phyloP scores from a whole-genome alignment of 2,888 invertebrate genomes.

The Entomobrya multifasciata region DNA sequence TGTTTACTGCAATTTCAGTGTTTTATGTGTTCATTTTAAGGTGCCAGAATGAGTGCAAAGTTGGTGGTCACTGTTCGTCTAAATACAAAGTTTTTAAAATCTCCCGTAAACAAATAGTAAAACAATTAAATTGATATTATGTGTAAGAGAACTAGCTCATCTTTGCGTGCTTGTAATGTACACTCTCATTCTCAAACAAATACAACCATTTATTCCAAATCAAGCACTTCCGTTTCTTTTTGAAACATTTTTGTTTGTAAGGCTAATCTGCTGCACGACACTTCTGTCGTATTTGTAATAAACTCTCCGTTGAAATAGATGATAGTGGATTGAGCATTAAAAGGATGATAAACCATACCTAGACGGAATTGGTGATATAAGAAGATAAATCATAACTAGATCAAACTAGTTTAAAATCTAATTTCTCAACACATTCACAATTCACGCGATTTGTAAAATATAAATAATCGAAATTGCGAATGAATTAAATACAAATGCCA shows the following conservation, averaged over 20 bases:
- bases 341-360: no score
- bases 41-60: no score
- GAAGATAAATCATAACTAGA: not conserved
- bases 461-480: no score
- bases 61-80: no score
- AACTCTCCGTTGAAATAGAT: no score
- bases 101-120: not conserved
- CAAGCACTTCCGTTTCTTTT: slow-evolving; percentile 22
- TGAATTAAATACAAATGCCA: no score
- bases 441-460: not conserved
- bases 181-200: slow-evolving; percentile 14
- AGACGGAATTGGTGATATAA: not conserved
- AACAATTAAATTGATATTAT: not conserved
- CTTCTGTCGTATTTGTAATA: no score
- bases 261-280: slow-evolving; percentile 1
- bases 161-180: not conserved
- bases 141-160: not conserved
- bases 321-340: no score
- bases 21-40: no score
- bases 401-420: not conserved
- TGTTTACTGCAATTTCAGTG: no score
- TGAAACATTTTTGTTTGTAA: not conserved
- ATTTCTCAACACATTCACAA: not conserved
- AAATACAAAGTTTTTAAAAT: no score
- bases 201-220: not conserved